These are phyloP conservation scores for Egretta garzetta DNA, from an alignment of 2,113 vertebrate genomes.

Conservation along the genomic window DNA sequence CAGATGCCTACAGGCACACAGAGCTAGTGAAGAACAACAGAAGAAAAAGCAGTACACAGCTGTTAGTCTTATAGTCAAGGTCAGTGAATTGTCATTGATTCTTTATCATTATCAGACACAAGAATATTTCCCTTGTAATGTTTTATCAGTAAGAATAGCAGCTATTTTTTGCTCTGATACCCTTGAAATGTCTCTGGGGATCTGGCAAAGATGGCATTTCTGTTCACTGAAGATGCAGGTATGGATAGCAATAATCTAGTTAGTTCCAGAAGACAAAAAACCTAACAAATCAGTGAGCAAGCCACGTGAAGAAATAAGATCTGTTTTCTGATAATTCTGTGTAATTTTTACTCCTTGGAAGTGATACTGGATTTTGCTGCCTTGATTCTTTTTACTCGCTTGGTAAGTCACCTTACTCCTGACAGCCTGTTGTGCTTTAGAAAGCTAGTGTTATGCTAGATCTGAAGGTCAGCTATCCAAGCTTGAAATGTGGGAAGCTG, in stretches of 20 bases:
- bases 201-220: neutral
- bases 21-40: neutral
- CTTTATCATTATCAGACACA: neutral
- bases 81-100: neutral
- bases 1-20: neutral
- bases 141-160: neutral
- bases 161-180: neutral
- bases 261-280: neutral
- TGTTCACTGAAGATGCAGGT: neutral
- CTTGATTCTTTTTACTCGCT: neutral
- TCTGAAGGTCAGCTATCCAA: constrained; percentile 57
- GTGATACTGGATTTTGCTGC: neutral
- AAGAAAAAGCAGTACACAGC: neutral
- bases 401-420: neutral
- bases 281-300: neutral
- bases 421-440: neutral
- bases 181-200: neutral
- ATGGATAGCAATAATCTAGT: neutral
- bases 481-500: constrained; percentile 32
- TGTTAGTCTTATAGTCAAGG: neutral
- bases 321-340: neutral
- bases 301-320: neutral
- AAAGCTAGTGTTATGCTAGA: neutral
- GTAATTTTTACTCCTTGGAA: neutral
- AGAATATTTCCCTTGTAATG: neutral